phyloP scores from a whole-genome alignment of 2,797 vertebrate genomes.

The Lacerta agilis region DNA sequence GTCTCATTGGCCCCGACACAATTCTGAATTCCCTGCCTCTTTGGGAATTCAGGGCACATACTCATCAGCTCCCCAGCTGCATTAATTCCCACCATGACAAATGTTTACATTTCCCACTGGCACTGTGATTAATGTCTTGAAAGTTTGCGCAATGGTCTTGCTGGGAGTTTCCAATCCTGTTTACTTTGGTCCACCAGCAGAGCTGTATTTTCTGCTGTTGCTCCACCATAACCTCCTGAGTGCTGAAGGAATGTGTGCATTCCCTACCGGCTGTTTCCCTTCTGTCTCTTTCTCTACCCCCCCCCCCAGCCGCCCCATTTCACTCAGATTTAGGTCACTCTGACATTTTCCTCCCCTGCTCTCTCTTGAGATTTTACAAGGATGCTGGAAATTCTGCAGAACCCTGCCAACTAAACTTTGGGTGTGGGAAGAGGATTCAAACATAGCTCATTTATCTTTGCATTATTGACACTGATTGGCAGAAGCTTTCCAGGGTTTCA shows the following conservation, averaged over 20 bases:
- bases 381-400: background rate
- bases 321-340: background rate
- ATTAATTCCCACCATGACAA: rapidly evolving
- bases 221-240: background rate
- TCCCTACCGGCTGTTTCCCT: background rate
- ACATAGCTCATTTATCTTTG: too few species aligned
- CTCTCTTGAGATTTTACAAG: background rate
- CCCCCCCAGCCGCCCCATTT: background rate
- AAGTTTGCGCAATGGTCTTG: conserved; percentile 1
- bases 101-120: conserved; percentile 53
- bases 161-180: background rate
- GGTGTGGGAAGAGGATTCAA: too few species aligned
- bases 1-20: background rate
- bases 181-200: background rate
- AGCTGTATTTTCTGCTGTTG: background rate
- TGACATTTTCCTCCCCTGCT: background rate
- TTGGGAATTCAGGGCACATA: background rate
- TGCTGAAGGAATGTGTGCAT: background rate
- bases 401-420: too few species aligned
- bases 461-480: too few species aligned
- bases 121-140: background rate
- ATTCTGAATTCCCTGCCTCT: rapidly evolving
- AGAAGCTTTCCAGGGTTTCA: too few species aligned
- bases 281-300: too few species aligned
- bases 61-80: background rate